Evolutionary conservation across 2,113 vertebrate genomes (phyloP), one percentile per base, ranked within the genome.

Genomic region (Myotis brandtii): DNA sequence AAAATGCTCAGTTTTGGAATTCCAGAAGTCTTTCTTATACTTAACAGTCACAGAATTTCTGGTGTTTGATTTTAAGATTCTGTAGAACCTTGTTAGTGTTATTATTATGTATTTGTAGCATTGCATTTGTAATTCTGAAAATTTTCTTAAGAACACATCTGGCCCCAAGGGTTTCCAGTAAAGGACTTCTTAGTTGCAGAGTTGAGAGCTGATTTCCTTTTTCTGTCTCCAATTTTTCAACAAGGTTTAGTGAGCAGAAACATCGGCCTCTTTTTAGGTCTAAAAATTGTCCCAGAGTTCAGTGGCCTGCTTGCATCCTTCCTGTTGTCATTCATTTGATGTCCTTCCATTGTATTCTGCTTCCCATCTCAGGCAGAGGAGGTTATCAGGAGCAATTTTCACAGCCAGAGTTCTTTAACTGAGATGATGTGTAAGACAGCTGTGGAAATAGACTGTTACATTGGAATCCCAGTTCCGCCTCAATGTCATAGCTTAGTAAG

Each of bases 401-500:
- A 69, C 34, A 93, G 32, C n/a, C 67, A n/a, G 64, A 17, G 18
- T 56, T 72, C 40, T 92, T 86, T 72, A 13, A 54, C 3, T 90
- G 70, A 92, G 34, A 75, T 73, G n/a, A 64, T 12, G 6, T 80
- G 10, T 89, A 50, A 82, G 72, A 40, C n/a, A 69, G 13, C 17
- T 66, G 6, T 52, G 27, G 69, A 92, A 32, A 95, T 3, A 69
- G 64, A 50, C 8, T 72, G 2, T 16, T 76, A 14, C 5, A 12
- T 50, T 80, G n/a, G 52, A 81, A 83, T 81, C 48, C 34, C 34
- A 88, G 32, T 70, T 79, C 27, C 30, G 21, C 87, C 56, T 95
- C 50, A 72, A 0, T 95, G 73, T 97, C n/a, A 40, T 64, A 9
- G 86, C 66, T 91, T 93, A 97, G 99, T 99, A 99, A 99, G 99